A percentile compares a stretch with the other conserved stretches of the same genome.
Evolutionary conservation across 2,113 vertebrate genomes (phyloP).

Genomic region (Anguilla rostrata): DNA sequence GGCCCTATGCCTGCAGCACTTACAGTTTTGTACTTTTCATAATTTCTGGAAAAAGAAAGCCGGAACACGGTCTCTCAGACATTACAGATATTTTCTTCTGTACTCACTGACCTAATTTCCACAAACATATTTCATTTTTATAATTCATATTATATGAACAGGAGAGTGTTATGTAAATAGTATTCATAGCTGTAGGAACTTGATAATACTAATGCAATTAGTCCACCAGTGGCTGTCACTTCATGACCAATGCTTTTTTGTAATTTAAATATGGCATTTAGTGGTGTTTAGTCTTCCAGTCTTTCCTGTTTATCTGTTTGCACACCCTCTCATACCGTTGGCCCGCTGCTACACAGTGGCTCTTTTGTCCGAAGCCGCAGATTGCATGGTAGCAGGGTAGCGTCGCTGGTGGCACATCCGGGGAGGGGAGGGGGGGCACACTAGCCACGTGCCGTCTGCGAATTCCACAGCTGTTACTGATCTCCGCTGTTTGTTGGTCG

Average conservation of each 20-base stretch:
- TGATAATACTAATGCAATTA: too few species aligned
- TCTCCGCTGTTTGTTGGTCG: constrained; percentile 55
- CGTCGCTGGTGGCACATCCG: not conserved
- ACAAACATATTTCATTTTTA: not conserved
- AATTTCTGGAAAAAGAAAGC: not conserved
- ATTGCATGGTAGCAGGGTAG: constrained; percentile 1
- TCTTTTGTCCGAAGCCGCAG: not conserved
- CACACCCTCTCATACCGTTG: constrained; percentile 12
- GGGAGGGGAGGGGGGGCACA: not conserved
- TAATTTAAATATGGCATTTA: not conserved
- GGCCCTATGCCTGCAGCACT: not conserved
- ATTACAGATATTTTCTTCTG: not conserved
- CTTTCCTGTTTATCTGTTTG: constrained; percentile 22
- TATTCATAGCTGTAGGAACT: too few species aligned
- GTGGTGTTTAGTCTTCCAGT: not conserved
- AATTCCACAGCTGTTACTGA: constrained; percentile 63
- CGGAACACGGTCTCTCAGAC: not conserved
- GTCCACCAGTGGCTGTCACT: not conserved
- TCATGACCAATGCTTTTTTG: not conserved
- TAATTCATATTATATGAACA: too few species aligned
- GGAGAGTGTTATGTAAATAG: too few species aligned
- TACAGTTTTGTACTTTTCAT: not conserved
- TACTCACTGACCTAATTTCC: not conserved
- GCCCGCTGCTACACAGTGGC: not conserved
- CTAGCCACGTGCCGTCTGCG: constrained; percentile 22